Conservation (phyloP, 2,113 vertebrate species). For the Cariama cristata region DNA sequence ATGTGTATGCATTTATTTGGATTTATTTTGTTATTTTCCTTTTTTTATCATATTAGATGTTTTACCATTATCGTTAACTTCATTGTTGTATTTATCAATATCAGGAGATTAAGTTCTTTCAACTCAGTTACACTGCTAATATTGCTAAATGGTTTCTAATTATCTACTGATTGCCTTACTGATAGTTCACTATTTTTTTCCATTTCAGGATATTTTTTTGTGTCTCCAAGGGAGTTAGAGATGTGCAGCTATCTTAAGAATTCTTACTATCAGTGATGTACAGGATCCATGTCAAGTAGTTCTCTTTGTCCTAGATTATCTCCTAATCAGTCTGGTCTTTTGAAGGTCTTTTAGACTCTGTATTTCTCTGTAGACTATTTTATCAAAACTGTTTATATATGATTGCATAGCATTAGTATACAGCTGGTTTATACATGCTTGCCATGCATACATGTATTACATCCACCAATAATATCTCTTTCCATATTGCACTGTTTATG, state of each 20-base stretch:
- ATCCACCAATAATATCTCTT: neutral
- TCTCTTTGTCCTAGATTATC: neutral
- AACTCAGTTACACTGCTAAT: neutral
- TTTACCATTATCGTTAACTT: constrained; percentile 12
- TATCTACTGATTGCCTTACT: constrained; percentile 8
- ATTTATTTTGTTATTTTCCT: constrained; percentile 16
- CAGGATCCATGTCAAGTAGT: neutral
- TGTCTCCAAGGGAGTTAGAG: neutral
- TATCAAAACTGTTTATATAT: neutral
- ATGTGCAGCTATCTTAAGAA: neutral
- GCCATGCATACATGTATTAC: neutral
- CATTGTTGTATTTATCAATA: neutral
- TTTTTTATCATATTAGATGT: neutral
- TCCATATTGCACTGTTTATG: neutral
- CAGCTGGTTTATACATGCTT: neutral
- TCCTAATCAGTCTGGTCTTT: neutral
- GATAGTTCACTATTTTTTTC: neutral
- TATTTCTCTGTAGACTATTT: neutral
- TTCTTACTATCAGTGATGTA: neutral
- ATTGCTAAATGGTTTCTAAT: constrained; percentile 4
- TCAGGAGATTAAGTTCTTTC: neutral
- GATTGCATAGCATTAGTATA: neutral
- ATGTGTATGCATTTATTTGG: neutral
- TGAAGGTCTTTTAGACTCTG: neutral
- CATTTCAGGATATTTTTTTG: neutral